Evolutionary conservation across 1,140 invertebrate species (phyloP).

Genomic region (Penaeus chinensis): DNA sequence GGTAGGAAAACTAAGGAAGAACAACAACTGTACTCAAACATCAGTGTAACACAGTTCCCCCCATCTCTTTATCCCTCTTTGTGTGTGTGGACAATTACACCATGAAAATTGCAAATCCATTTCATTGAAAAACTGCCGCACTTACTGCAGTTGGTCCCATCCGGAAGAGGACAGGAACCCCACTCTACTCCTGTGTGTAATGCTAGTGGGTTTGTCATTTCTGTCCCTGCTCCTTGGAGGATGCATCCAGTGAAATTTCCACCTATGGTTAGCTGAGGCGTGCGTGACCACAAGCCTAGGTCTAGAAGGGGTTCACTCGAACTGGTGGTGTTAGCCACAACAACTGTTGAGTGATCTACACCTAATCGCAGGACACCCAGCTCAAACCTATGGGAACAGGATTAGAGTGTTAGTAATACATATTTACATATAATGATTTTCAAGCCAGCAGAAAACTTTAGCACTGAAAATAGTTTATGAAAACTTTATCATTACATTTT

Average conservation of each 20-base stretch:
- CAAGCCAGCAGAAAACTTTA: background rate
- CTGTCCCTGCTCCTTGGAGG: slow-evolving; percentile 83
- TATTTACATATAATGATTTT: background rate
- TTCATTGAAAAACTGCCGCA: slow-evolving; percentile 52
- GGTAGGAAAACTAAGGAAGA: background rate
- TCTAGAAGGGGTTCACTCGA: slow-evolving; percentile 70
- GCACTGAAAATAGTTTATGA: no score
- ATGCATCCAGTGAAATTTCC: slow-evolving; percentile 83
- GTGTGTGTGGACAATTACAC: slow-evolving; percentile 69
- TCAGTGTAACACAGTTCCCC: no score
- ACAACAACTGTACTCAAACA: background rate
- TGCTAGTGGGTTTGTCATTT: slow-evolving; percentile 76
- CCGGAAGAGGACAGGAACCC: slow-evolving; percentile 77
- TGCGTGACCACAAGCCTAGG: slow-evolving; percentile 74
- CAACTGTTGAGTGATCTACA: slow-evolving; percentile 67
- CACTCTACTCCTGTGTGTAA: slow-evolving; percentile 78
- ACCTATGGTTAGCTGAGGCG: slow-evolving; percentile 79
- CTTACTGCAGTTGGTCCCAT: slow-evolving; percentile 75
- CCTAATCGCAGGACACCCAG: slow-evolving; percentile 75
- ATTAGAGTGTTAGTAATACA: no score
- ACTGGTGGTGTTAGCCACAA: slow-evolving; percentile 82
- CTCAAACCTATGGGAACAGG: slow-evolving; percentile 71
- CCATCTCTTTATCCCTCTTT: no score
- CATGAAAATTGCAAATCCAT: slow-evolving; percentile 63
- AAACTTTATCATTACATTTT: no score